phyloP scores from a whole-genome alignment of 1,140 invertebrate species.

The Drosophila prosaltans region DNA sequence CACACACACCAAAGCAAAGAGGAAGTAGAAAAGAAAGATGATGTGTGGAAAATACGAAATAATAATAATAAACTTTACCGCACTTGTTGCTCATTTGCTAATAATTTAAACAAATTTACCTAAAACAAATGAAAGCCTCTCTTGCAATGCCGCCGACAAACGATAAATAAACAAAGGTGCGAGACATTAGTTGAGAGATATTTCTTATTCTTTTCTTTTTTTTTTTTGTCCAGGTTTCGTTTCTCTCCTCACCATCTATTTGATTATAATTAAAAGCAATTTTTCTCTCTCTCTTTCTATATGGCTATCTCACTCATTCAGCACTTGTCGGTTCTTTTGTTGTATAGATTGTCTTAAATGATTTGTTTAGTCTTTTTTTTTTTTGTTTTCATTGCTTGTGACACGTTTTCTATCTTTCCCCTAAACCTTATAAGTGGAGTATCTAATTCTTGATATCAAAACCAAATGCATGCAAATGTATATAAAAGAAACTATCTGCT shows the following conservation, averaged over 20 bases:
- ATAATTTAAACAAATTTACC: conserved; percentile 78
- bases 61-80: conserved; percentile 52
- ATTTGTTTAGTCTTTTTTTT: conserved; percentile 2
- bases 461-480: neutral
- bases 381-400: neutral
- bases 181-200: conserved; percentile 32
- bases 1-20: neutral
- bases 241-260: neutral
- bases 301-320: too few species aligned
- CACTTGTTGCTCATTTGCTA: conserved; percentile 70
- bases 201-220: neutral
- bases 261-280: conserved; percentile 12
- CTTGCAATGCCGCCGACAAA: conserved; percentile 16
- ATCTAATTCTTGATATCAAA: neutral
- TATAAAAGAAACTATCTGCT: too few species aligned
- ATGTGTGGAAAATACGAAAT: conserved; percentile 38
- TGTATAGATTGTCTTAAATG: conserved; percentile 7
- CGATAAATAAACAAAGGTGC: conserved; percentile 64
- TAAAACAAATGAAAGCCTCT: conserved; percentile 39
- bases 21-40: conserved; percentile 8
- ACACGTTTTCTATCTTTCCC: neutral
- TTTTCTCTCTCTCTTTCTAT: neutral
- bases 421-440: neutral
- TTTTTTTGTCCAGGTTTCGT: neutral
- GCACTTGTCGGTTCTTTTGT: conserved; percentile 9